These are phyloP conservation scores for Crocallis elinguaria DNA, from an alignment of 2,888 invertebrate genomes.

Conservation along the genomic window DNA sequence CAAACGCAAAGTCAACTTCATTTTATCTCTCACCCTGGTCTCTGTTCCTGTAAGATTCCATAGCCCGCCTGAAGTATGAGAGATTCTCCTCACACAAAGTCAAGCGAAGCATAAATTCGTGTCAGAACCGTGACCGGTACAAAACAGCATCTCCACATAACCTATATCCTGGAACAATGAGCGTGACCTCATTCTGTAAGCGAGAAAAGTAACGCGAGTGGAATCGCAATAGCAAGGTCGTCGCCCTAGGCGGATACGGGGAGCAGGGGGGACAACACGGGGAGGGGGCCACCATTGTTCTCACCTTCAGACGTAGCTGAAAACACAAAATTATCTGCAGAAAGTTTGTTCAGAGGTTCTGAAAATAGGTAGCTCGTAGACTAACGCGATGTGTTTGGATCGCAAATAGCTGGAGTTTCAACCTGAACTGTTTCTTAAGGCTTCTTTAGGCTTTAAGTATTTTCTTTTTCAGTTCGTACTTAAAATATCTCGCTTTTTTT, in stretches of 20 bases:
- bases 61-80: neutral
- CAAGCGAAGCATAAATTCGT: constrained; percentile 30
- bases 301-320: constrained; percentile 57
- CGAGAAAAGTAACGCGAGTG: constrained; percentile 72
- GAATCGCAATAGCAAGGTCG: constrained; percentile 78
- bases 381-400: constrained; percentile 10
- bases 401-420: constrained; percentile 6
- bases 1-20: too few relatives aligned
- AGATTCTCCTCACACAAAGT: neutral
- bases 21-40: neutral
- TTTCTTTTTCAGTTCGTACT: too few relatives aligned
- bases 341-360: constrained; percentile 38
- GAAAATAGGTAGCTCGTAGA: constrained; percentile 20
- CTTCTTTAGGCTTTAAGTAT: neutral
- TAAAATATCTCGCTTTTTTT: too few relatives aligned
- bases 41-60: neutral
- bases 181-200: constrained; percentile 72
- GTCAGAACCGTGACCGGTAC: constrained; percentile 32
- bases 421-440: neutral
- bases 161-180: constrained; percentile 56
- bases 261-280: constrained; percentile 10
- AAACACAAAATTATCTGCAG: constrained; percentile 50
- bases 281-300: constrained; percentile 45
- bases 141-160: constrained; percentile 39
- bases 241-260: constrained; percentile 48